A percentile compares a stretch with the other conserved stretches of the same genome.
Conservation (phyloP, 2,113 vertebrate genomes). For the Orthonyx spaldingii region DNA sequence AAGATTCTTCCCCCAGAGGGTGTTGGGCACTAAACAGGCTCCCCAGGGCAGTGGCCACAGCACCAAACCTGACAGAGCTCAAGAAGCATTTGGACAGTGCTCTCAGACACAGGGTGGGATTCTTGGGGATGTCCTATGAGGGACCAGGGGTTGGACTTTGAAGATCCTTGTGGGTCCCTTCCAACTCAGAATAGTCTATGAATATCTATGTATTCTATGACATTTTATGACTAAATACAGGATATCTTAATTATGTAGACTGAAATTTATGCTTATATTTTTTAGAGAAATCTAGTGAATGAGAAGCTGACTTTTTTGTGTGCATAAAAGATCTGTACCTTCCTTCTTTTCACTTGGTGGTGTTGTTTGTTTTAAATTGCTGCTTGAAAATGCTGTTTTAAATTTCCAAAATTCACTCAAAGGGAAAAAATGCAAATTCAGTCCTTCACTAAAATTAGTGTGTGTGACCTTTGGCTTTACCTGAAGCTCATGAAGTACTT, state of each 20-base stretch:
- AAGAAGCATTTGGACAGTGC: fast-evolving
- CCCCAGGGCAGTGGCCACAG: background rate
- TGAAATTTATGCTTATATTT: background rate
- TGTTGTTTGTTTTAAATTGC: background rate
- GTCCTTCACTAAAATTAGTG: background rate
- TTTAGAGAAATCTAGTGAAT: background rate
- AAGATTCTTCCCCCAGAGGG: background rate
- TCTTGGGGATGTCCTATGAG: background rate
- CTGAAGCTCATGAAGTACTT: background rate
- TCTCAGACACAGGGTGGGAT: background rate
- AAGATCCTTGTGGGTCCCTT: background rate
- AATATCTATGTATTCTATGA: background rate
- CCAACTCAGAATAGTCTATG: background rate
- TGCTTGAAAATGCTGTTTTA: background rate
- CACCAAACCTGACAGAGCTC: background rate
- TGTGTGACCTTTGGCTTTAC: background rate
- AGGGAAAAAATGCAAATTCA: background rate
- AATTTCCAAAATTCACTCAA: background rate
- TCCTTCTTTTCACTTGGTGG: background rate
- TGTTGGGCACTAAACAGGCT: background rate
- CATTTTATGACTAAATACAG: background rate
- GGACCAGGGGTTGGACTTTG: background rate
- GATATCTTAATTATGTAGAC: background rate
- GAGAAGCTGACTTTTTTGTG: background rate
- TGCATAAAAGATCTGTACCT: background rate